phyloP scores from a whole-genome alignment of 2,888 invertebrate genomes.

The Eilema depressum region DNA sequence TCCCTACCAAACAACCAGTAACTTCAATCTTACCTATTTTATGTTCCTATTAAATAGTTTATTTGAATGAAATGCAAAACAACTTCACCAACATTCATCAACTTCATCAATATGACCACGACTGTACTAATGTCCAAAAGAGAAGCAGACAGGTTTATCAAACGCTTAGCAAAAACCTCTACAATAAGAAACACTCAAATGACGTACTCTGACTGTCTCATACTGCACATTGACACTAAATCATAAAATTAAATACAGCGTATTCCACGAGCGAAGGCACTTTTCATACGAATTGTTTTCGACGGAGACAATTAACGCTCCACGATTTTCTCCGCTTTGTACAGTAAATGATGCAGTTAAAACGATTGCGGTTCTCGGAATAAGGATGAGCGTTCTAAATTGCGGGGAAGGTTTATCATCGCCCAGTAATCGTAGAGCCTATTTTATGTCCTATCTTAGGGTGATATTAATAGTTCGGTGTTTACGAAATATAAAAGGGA shows the following conservation, averaged over 20 bases:
- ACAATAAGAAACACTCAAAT: slow-evolving; percentile 6
- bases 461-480: background rate
- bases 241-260: slow-evolving; percentile 48
- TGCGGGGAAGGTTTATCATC: slow-evolving; percentile 47
- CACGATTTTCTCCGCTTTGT: slow-evolving; percentile 50
- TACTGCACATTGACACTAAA: slow-evolving; percentile 25
- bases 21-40: no score
- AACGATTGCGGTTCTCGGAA: slow-evolving; percentile 50
- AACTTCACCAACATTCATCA: background rate
- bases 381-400: slow-evolving; percentile 46
- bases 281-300: slow-evolving; percentile 52
- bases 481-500: background rate
- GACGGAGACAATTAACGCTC: slow-evolving; percentile 49
- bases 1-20: no score
- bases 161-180: background rate
- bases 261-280: slow-evolving; percentile 40
- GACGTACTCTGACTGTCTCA: slow-evolving; percentile 1
- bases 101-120: background rate
- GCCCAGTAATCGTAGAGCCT: slow-evolving; percentile 32
- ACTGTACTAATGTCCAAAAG: background rate
- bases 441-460: slow-evolving; percentile 12
- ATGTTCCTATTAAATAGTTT: no score
- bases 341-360: slow-evolving; percentile 50
- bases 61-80: no score
- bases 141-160: background rate